phyloP scores from a whole-genome alignment of 2,888 invertebrate genomes.

The Sarcophaga variegata region DNA sequence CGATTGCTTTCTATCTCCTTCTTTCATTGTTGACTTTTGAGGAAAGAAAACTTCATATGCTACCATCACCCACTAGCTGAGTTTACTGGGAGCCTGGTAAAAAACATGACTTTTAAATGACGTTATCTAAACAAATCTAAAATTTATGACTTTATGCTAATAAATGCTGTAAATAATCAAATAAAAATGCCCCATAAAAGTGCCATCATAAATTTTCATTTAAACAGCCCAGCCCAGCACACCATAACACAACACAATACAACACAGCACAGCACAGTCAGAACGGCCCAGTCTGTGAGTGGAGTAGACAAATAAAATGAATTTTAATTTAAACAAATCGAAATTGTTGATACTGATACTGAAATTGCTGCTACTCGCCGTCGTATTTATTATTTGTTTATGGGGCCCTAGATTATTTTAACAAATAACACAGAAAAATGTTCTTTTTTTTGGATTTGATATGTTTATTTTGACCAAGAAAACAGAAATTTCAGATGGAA shows the following conservation, averaged over 20 bases:
- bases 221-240: neutral
- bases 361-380: no score
- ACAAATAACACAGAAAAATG: neutral
- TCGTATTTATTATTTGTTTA: neutral
- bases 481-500: conserved; percentile 10
- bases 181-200: conserved; percentile 35
- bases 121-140: conserved; percentile 69
- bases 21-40: neutral
- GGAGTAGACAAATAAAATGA: conserved; percentile 18
- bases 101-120: conserved; percentile 70
- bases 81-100: conserved; percentile 60
- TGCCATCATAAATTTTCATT: conserved; percentile 34
- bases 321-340: neutral
- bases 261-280: neutral
- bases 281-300: no score
- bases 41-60: neutral
- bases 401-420: neutral
- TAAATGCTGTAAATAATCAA: conserved; percentile 32
- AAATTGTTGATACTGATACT: neutral
- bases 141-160: conserved; percentile 62
- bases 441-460: conserved; percentile 29
- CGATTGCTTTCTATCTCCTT: conserved; percentile 11
- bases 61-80: conserved; percentile 1
- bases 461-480: conserved; percentile 40
- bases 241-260: conserved; percentile 20